phyloP scores from a whole-genome alignment of 2,797 vertebrate species.

The Sandelia bainsii region DNA sequence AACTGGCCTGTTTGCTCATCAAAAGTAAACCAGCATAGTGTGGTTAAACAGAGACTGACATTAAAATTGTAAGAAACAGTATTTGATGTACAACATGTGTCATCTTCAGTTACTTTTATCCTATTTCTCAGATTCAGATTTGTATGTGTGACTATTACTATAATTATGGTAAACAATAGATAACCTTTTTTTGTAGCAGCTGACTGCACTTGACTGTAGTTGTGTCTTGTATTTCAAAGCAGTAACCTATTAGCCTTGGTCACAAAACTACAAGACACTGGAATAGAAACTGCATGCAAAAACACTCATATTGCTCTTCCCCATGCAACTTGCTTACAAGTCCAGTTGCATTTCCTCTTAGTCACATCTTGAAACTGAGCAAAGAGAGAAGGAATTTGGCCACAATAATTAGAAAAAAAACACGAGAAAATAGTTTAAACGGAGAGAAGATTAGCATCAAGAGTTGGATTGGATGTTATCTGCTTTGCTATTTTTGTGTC shows the following conservation, averaged over 20 bases:
- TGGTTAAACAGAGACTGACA: neutral
- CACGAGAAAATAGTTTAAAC: neutral
- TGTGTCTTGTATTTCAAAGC: conserved; percentile 22
- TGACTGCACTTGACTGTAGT: neutral
- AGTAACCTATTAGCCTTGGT: neutral
- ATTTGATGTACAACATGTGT: neutral
- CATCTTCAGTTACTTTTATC: neutral
- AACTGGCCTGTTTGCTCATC: neutral
- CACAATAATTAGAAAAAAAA: neutral
- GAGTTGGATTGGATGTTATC: neutral
- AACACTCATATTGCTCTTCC: conserved; percentile 21
- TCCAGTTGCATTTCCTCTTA: conserved; percentile 60
- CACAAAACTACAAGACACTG: conserved; percentile 9
- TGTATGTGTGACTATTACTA: too few species aligned
- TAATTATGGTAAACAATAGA: too few species aligned
- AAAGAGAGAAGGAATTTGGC: neutral
- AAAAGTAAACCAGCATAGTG: neutral
- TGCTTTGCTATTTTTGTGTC: neutral
- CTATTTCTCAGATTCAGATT: too few species aligned
- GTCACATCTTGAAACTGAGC: conserved; percentile 7
- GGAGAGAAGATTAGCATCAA: neutral
- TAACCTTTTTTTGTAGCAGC: too few species aligned
- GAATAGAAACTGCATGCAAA: conserved; percentile 27
- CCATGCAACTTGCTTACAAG: conserved; percentile 38
- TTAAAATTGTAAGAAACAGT: neutral